Evolutionary conservation across 2,888 invertebrate species (phyloP), one percentile per base, ranked within the genome.

Genomic region (Nezara viridula): DNA sequence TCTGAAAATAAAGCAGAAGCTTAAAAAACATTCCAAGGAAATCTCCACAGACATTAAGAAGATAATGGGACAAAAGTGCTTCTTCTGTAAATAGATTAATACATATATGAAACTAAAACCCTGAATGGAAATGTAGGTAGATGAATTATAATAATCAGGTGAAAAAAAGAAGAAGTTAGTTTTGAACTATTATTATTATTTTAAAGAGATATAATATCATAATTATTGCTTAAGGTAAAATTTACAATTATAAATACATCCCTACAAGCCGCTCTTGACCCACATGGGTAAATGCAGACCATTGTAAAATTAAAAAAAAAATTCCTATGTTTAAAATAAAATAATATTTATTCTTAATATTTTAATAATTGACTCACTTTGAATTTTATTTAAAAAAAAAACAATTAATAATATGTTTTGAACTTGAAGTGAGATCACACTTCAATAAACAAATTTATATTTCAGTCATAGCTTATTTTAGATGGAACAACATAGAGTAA

Each of bases 151-250:
- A n/a, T n/a, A n/a, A n/a, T n/a, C n/a, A n/a, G n/a, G n/a, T n/a
- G n/a, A n/a, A n/a, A n/a, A n/a, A n/a, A n/a, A n/a, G n/a, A n/a
- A n/a, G n/a, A n/a, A n/a, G n/a, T n/a, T n/a, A n/a, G n/a, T n/a
- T n/a, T 66, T 66, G 14, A 37, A 32, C 32, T 32, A 32, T 66
- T 66, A 66, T 66, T 66, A 66, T 32, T 19, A 32, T 66, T 32
- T 32, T 66, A 66, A 66, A 66, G 14, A 32, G 5, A 66, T 32
- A 66, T 32, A 66, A 66, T 66, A 66, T 66, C 66, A 66, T 66
- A 66, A 60, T 66, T 66, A 66, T 66, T 66, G 66, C 66, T 66
- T 32, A 66, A 32, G 66, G 6, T 66, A 66, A 66, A 66, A 66
- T 66, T 19, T 66, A 66, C 66, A 66, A 66, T 32, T 32, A 66